Percentiles rank a stretch among this genome's conserved stretches.
phyloP scores from a whole-genome alignment of 2,888 invertebrate species.

The Tigriopus californicus region DNA sequence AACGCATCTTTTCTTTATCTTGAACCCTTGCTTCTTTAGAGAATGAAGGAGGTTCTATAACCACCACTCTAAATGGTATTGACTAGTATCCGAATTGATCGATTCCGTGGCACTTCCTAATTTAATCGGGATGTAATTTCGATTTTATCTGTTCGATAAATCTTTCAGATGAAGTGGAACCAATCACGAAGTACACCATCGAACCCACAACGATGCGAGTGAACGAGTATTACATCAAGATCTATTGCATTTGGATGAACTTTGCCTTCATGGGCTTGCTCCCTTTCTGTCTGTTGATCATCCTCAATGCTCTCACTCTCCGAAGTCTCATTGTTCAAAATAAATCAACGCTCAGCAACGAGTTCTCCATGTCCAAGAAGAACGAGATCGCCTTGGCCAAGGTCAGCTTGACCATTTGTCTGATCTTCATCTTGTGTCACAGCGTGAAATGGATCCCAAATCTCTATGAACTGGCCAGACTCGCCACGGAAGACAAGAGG shows the following conservation, averaged over 20 bases:
- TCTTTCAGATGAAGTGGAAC: too few relatives aligned
- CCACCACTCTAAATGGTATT: too few relatives aligned
- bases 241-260: constrained; percentile 6
- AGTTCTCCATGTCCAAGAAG: background rate
- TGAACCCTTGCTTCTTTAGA: too few relatives aligned
- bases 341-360: background rate
- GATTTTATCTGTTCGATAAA: too few relatives aligned
- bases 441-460: constrained; percentile 2
- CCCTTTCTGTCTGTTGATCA: background rate
- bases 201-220: background rate
- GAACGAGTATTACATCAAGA: constrained; percentile 1
- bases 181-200: background rate
- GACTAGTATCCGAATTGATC: too few relatives aligned
- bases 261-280: background rate
- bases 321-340: background rate
- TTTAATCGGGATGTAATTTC: too few relatives aligned
- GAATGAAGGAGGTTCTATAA: too few relatives aligned
- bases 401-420: background rate
- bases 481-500: background rate
- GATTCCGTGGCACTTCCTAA: too few relatives aligned
- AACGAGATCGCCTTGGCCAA: background rate
- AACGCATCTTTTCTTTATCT: too few relatives aligned
- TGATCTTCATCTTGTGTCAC: constrained; percentile 3
- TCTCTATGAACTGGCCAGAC: background rate
- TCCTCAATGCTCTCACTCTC: background rate